Base-by-base conservation (phyloP, 2,888 invertebrate genomes). In the Tridacna crocea region DNA sequence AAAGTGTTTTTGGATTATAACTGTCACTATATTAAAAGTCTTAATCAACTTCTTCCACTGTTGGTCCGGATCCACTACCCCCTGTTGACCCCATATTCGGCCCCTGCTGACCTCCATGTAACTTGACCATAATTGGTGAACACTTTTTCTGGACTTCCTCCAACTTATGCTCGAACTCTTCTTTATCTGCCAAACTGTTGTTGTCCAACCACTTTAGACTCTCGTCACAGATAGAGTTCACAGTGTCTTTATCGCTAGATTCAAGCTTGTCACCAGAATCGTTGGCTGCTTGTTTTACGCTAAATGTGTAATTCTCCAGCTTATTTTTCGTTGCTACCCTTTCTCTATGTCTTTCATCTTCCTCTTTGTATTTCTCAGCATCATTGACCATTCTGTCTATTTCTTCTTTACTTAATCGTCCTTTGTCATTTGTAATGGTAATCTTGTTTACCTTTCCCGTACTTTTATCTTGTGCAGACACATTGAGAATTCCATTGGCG, bases 351-450 rank as follows among this genome's bases (percentile, higher is more conserved):
- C 89, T 92, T 19, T 93, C 92, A 76, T 94, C 94, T 73, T 93
- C 94, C 0, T 90, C 91, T 78, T 89, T 89, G 88, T 92, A 94
- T 80, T 89, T 89, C 77, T 93, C 92, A 0, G 93, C 93, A 0
- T 93, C 93, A 26, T 87, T 83, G 66, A 93, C 90, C 94, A 93
- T 98, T 87, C 96, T 96, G 90, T 98, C 98, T 77, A 98, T 98
- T 77, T 98, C 98, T n/a, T 96, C 96, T 93, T 97, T 97, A 80
- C 96, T 97, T 15, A 98, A 95, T 8, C 98, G 96, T 0, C 97
- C 97, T 92, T 97, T 97, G 92, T 98, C 98, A 91, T 98, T 98
- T 8, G 97, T 97, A 80, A 98, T 98, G 46, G 97, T 97, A 85
- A 98, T 97, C 90, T 96, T 96, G 92, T 97, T 97, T 0, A 96